These are phyloP conservation scores for Drosophila testacea DNA, from an alignment of 2,888 invertebrate genomes.

Conservation along the genomic window DNA sequence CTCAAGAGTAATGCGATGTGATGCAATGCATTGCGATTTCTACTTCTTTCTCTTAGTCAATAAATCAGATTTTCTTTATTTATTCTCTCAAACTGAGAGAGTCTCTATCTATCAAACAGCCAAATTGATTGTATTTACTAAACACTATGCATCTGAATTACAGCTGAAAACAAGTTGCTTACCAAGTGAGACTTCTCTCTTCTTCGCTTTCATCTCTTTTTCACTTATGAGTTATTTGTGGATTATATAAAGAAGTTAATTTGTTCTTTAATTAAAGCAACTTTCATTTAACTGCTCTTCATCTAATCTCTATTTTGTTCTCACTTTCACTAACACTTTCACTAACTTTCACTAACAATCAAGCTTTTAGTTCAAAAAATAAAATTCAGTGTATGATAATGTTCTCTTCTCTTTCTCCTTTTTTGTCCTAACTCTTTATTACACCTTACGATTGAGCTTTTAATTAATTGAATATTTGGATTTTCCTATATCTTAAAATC, in stretches of 20 bases:
- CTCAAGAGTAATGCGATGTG: conserved; percentile 9
- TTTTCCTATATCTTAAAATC: too few species aligned
- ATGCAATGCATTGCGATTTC: conserved; percentile 3
- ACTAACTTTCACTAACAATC: too few species aligned
- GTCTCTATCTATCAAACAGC: background rate
- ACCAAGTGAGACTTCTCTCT: background rate
- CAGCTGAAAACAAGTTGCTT: conserved; percentile 1
- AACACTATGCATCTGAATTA: conserved; percentile 3
- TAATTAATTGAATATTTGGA: background rate
- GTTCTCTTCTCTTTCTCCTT: background rate
- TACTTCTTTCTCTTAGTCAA: background rate
- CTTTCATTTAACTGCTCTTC: background rate
- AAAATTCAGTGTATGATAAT: too few species aligned
- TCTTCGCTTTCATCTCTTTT: background rate
- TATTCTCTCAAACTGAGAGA: background rate
- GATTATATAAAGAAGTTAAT: background rate
- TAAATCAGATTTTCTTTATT: conserved; percentile 17
- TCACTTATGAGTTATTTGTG: background rate
- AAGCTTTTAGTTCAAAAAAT: too few species aligned
- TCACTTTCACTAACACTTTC: too few species aligned
- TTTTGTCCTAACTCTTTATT: too few species aligned
- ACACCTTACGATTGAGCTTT: background rate
- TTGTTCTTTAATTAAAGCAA: background rate
- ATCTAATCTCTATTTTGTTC: too few species aligned
- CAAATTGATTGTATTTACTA: conserved; percentile 5